These are phyloP conservation scores for Troglohyphantes excavatus DNA, from an alignment of 2,888 invertebrate species.

Conservation along the genomic window DNA sequence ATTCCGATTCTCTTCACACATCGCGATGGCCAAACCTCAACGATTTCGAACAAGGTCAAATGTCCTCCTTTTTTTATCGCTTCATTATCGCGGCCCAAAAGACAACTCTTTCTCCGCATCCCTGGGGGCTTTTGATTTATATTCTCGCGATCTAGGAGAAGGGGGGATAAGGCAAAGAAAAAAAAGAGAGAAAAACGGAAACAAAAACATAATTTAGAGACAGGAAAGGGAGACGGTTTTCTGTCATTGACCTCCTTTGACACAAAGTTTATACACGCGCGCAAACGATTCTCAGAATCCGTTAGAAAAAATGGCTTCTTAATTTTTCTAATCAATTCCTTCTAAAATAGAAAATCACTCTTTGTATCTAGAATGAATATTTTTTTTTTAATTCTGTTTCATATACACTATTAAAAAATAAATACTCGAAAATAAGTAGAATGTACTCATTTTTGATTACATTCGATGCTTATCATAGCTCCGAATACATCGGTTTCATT, in stretches of 20 bases:
- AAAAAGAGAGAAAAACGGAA: neutral
- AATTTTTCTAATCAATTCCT: neutral
- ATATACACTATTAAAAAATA: too few species aligned
- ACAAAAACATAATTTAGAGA: neutral
- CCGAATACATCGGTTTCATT: too few species aligned
- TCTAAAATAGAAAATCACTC: too few species aligned
- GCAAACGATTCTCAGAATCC: neutral
- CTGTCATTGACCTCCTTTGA: conserved; percentile 37
- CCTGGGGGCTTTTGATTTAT: neutral
- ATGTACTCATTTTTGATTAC: too few species aligned
- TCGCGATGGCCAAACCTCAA: neutral
- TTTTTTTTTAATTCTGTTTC: too few species aligned
- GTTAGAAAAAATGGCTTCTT: neutral
- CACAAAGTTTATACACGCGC: neutral
- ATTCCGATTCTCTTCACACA: neutral
- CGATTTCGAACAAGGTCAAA: neutral
- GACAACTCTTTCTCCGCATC: neutral
- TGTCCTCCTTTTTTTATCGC: neutral
- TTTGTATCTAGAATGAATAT: too few species aligned
- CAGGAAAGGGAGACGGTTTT: neutral
- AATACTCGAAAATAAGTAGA: too few species aligned
- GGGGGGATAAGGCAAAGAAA: neutral
- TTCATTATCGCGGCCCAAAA: neutral
- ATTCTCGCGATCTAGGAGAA: neutral
- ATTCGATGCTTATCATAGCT: too few species aligned